phyloP scores from a whole-genome alignment of 2,888 invertebrate species.

The Drosophila pseudotakahashii region DNA sequence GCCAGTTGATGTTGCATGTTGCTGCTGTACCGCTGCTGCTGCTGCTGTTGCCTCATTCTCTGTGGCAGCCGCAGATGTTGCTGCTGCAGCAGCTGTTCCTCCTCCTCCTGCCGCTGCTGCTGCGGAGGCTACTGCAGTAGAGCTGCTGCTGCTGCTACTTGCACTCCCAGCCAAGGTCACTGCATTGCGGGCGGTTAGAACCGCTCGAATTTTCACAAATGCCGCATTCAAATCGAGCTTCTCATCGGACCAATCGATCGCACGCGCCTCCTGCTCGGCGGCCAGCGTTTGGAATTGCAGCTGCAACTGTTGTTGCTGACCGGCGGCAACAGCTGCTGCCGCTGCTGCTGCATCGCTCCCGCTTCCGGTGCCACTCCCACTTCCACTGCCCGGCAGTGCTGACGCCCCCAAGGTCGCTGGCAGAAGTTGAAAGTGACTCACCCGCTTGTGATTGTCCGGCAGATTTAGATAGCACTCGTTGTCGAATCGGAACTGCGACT shows the following conservation, averaged over 20 bases:
- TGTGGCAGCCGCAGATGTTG: conserved; percentile 30
- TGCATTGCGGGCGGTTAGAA: conserved; percentile 78
- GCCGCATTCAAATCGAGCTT: conserved; percentile 78
- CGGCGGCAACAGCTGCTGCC: conserved; percentile 49
- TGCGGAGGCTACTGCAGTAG: conserved; percentile 43
- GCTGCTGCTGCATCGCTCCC: conserved; percentile 25
- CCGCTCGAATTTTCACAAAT: conserved; percentile 80
- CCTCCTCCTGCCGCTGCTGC: conserved; percentile 37
- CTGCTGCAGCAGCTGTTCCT: conserved; percentile 17
- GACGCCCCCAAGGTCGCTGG: conserved; percentile 54
- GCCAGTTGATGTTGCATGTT: conserved; percentile 33
- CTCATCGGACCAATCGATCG: conserved; percentile 81
- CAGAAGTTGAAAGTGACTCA: conserved; percentile 87
- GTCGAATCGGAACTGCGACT: conserved; percentile 99
- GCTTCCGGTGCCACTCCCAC: conserved; percentile 9
- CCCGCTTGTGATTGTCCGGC: conserved; percentile 99
- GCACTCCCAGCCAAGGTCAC: conserved; percentile 58
- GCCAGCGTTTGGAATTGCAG: conserved; percentile 68
- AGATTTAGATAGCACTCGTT: conserved; percentile 99
- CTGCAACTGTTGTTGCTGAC: conserved; percentile 69
- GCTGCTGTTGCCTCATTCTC: conserved; percentile 61
- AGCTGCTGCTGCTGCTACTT: conserved; percentile 16
- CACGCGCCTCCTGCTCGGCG: conserved; percentile 79
- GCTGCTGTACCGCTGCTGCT: conserved; percentile 36
- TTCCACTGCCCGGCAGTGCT: conserved; percentile 41